A percentile compares a stretch with the other conserved stretches of the same genome.
These are phyloP conservation scores for Orbicella faveolata DNA, from an alignment of 64 coral and sea anemone genomes.

Conservation along the genomic window DNA sequence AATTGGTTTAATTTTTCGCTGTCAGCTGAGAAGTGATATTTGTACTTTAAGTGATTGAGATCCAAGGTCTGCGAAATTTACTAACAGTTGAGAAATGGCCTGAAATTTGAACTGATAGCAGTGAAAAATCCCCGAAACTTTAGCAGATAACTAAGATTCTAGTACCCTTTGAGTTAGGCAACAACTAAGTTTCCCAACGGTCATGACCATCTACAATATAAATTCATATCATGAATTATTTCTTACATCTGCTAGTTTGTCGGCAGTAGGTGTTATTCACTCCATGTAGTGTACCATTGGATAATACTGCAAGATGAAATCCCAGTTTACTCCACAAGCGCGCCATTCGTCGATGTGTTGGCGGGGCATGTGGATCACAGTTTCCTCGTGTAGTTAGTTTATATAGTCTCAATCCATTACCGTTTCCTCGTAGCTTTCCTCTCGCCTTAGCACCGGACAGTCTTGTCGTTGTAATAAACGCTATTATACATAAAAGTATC, in stretches of 20 bases:
- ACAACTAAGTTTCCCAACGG: too few relatives aligned
- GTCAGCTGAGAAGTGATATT: too few relatives aligned
- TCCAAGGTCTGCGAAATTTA: too few relatives aligned
- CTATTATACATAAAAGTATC: background rate
- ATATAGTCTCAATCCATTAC: background rate
- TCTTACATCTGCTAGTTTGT: constrained; percentile 30
- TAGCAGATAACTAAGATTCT: too few relatives aligned
- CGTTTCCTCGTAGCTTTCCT: background rate
- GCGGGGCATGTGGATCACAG: background rate
- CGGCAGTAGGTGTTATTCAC: constrained; percentile 27
- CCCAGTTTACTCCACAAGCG: constrained; percentile 41
- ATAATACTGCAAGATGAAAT: constrained; percentile 20
- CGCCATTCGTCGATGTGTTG: constrained; percentile 10
- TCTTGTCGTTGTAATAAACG: background rate
- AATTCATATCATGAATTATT: too few relatives aligned
- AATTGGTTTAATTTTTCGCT: too few relatives aligned
- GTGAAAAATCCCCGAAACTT: too few relatives aligned
- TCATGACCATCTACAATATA: background rate
- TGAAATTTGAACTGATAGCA: too few relatives aligned
- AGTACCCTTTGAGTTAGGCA: too few relatives aligned
- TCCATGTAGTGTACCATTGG: constrained; percentile 24
- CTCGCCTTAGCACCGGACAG: background rate
- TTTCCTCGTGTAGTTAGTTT: background rate
- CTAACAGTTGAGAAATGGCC: too few relatives aligned
- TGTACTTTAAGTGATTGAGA: too few relatives aligned